A percentile compares a stretch with the other conserved stretches of the same genome.
phyloP scores from a whole-genome alignment of 2,888 invertebrate genomes.

The Caradrina kadenii region DNA sequence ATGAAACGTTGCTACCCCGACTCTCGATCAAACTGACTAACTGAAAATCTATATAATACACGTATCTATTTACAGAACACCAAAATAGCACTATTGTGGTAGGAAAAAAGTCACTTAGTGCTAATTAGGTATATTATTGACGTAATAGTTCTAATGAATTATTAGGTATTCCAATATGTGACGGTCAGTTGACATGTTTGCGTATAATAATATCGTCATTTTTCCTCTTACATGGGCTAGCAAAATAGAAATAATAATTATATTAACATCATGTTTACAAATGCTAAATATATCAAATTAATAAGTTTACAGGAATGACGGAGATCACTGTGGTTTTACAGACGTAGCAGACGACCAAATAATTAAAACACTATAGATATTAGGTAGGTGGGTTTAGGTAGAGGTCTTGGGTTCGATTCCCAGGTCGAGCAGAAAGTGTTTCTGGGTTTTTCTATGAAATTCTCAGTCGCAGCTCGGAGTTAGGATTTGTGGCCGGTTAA shows the following conservation, averaged over 20 bases:
- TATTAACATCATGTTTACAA: background rate
- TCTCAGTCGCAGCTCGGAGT: no score
- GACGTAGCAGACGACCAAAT: background rate
- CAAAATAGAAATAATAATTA: constrained; percentile 17
- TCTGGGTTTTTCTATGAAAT: no score
- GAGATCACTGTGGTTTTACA: background rate
- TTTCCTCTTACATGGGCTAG: constrained; percentile 23
- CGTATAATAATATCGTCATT: constrained; percentile 15
- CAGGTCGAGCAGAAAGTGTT: no score
- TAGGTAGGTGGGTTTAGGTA: no score
- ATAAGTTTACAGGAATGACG: background rate
- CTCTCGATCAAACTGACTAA: no score
- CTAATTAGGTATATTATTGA: background rate
- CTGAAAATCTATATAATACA: no score
- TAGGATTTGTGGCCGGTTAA: no score
- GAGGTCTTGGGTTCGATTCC: no score
- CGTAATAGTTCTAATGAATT: constrained; percentile 1
- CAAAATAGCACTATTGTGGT: background rate
- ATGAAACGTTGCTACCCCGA: no score
- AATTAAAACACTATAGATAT: background rate
- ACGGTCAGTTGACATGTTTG: constrained; percentile 13
- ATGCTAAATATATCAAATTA: background rate
- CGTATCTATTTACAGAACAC: background rate
- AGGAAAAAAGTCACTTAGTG: background rate
- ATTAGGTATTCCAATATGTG: constrained; percentile 8